phyloP scores from a whole-genome alignment of 2,797 vertebrate genomes.

The Cottoperca gobio region DNA sequence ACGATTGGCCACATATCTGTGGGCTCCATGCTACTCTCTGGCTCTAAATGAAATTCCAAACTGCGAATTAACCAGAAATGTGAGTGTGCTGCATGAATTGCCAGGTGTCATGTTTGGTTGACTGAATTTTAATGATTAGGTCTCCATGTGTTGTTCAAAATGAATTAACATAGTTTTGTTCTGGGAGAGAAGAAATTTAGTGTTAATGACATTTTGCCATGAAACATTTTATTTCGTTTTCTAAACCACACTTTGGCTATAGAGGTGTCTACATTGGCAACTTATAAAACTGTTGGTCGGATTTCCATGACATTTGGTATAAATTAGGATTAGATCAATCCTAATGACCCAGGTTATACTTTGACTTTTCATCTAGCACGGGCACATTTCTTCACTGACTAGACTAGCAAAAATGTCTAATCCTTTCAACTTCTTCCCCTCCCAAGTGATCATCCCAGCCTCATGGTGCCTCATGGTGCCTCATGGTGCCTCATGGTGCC shows the following conservation, averaged over 20 bases:
- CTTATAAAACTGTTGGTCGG: background rate
- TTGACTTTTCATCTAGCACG: background rate
- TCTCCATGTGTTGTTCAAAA: constrained; percentile 37
- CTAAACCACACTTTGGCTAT: background rate
- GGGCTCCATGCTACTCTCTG: constrained; percentile 36
- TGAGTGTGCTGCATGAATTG: constrained; percentile 12
- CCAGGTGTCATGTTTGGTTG: constrained; percentile 28
- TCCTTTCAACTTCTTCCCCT: background rate
- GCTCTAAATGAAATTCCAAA: constrained; percentile 48
- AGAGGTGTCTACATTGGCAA: background rate
- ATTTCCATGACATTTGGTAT: background rate
- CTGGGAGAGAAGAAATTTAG: background rate
- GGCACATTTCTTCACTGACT: too few species aligned
- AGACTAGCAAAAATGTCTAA: background rate
- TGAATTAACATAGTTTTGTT: constrained; percentile 3
- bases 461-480: background rate
- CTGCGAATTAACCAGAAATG: constrained; percentile 45
- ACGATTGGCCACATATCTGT: constrained; percentile 38
- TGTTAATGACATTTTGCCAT: constrained; percentile 16
- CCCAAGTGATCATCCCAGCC: background rate
- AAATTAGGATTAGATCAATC: background rate
- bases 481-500: background rate
- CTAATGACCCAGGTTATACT: background rate
- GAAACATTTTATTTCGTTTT: background rate
- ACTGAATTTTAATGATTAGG: constrained; percentile 21